phyloP scores from a whole-genome alignment of 2,113 vertebrate species.

The Tetraodon nigroviridis region DNA sequence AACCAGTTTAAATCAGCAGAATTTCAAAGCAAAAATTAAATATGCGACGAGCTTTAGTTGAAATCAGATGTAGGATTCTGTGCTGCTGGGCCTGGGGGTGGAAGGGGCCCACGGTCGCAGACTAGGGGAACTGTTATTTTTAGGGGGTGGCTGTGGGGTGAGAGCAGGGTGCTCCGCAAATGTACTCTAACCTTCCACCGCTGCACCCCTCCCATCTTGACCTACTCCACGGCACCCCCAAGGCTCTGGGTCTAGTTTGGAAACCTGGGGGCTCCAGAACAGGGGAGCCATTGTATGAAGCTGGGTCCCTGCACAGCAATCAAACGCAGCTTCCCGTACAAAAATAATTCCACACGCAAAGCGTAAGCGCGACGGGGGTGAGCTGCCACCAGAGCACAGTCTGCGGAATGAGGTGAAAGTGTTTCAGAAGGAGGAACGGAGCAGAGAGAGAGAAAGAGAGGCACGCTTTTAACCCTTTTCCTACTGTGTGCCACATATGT shows the following conservation, averaged over 20 bases:
- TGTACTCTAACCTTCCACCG: conserved; percentile 70
- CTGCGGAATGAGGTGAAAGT: conserved; percentile 46
- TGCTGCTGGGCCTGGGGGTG: conserved; percentile 20
- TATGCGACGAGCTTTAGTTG: conserved; percentile 14
- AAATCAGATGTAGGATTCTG: conserved; percentile 17
- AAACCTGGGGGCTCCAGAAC: conserved; percentile 72
- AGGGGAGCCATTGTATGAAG: conserved; percentile 78
- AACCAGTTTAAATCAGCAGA: conserved; percentile 3
- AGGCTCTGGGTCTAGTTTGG: conserved; percentile 69
- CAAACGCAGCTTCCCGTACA: conserved; percentile 74
- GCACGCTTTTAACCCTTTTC: conserved; percentile 67
- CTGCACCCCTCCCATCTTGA: conserved; percentile 46
- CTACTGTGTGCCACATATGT: conserved; percentile 67
- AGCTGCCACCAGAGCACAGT: conserved; percentile 41
- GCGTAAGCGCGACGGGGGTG: conserved; percentile 46
- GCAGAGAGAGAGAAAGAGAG: conserved; percentile 17
- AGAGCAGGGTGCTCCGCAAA: conserved; percentile 54
- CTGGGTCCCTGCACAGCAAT: conserved; percentile 75
- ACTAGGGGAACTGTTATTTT: conserved; percentile 58
- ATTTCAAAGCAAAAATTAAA: conserved; percentile 1
- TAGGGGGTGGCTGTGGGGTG: conserved; percentile 35
- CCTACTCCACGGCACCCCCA: conserved; percentile 64
- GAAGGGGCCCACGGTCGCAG: conserved; percentile 46
- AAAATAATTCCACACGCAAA: conserved; percentile 74
- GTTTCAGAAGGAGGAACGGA: conserved; percentile 46